Conservation (phyloP, 2,113 vertebrate species). For the Crocuta crocuta region DNA sequence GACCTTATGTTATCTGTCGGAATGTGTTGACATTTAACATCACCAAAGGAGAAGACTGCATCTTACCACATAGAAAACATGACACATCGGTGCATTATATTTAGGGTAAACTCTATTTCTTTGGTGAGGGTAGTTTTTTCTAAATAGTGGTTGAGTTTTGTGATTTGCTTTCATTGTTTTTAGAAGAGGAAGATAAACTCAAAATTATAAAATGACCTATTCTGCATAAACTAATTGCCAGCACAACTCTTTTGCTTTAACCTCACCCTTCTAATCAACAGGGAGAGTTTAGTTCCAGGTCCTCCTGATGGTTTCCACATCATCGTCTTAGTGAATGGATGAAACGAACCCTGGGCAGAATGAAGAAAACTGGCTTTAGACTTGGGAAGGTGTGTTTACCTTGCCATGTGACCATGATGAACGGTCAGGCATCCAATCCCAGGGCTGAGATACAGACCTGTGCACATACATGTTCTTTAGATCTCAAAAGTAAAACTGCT, state of each 20-base stretch:
- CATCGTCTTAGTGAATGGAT: not conserved
- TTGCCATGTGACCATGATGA: not conserved
- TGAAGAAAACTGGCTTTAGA: not conserved
- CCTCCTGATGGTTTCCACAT: not conserved
- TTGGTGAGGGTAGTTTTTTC: not conserved
- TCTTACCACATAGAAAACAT: not conserved
- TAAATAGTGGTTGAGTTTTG: not conserved
- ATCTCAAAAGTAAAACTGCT: not conserved
- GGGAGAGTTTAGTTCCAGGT: not conserved
- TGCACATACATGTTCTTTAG: not conserved
- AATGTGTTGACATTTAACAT: slow-evolving; percentile 29
- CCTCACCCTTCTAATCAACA: not conserved
- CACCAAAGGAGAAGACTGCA: not conserved
- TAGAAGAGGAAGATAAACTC: slow-evolving; percentile 2
- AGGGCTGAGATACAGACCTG: rapidly evolving
- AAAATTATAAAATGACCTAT: not conserved
- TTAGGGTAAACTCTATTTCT: not conserved
- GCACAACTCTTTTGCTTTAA: not conserved
- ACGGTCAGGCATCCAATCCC: no score
- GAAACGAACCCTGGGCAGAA: not conserved
- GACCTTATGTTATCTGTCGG: slow-evolving; percentile 13
- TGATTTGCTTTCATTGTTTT: not conserved
- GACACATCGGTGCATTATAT: not conserved
- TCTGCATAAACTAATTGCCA: not conserved
- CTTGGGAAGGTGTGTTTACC: rapidly evolving